Conservation (phyloP, 2,888 invertebrate genomes). For the Leptinotarsa haldemani region DNA sequence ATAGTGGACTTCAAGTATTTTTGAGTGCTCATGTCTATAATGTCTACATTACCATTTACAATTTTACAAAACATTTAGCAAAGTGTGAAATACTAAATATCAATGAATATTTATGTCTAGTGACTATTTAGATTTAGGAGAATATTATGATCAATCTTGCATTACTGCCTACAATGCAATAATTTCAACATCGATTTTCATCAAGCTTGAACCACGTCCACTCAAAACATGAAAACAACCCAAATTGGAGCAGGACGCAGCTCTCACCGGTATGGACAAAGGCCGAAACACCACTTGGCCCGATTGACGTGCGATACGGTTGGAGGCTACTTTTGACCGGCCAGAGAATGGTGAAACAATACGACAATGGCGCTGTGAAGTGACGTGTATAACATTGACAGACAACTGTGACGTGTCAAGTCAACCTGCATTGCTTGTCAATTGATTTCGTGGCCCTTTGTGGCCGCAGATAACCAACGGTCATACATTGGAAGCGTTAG, state of each 20-base stretch:
- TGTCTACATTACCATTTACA: too few relatives aligned
- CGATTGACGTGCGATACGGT: constrained; percentile 18
- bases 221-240: background rate
- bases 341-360: constrained; percentile 52
- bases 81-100: too few relatives aligned
- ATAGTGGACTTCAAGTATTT: too few relatives aligned
- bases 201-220: too few relatives aligned
- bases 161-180: background rate
- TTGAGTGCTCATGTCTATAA: too few relatives aligned
- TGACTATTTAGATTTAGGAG: too few relatives aligned
- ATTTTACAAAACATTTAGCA: too few relatives aligned
- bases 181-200: too few relatives aligned
- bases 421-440: constrained; percentile 59
- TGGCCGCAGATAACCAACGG: constrained; percentile 58
- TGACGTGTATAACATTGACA: constrained; percentile 61
- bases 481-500: constrained; percentile 58
- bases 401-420: constrained; percentile 60
- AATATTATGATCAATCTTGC: too few relatives aligned
- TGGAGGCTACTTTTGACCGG: constrained; percentile 38
- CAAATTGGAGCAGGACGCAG: background rate
- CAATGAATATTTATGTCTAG: too few relatives aligned
- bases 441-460: constrained; percentile 57
- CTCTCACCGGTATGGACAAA: background rate
- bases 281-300: constrained; percentile 13
- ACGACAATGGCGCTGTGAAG: constrained; percentile 59